Evolutionary conservation across 1,140 invertebrate species (phyloP).

Genomic region (Zaprionus ornatus): DNA sequence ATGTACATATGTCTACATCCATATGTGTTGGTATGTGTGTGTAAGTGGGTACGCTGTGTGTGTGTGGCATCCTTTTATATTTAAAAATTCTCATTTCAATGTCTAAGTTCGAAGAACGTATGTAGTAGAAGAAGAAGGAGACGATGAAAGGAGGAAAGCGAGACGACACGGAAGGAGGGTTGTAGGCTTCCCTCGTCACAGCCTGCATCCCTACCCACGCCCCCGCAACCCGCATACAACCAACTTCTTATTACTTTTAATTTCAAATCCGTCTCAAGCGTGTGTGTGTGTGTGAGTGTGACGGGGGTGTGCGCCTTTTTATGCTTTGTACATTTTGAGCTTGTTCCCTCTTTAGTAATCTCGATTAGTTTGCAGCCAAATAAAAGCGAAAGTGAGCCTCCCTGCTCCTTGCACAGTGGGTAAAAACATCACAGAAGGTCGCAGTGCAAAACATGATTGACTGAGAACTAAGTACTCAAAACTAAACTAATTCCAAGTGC

Average conservation of each 20-base stretch:
- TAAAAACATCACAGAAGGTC: not conserved
- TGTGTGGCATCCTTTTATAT: slow-evolving; percentile 76
- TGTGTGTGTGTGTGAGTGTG: slow-evolving; percentile 11
- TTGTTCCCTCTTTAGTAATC: slow-evolving; percentile 54
- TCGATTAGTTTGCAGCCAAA: slow-evolving; percentile 58
- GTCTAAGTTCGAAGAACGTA: slow-evolving; percentile 58
- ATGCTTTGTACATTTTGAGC: slow-evolving; percentile 34
- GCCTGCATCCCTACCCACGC: not conserved
- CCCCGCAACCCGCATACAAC: slow-evolving; percentile 34
- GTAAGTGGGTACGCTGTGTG: slow-evolving; percentile 38
- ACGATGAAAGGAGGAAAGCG: not conserved
- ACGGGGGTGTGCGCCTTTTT: slow-evolving; percentile 36
- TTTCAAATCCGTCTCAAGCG: slow-evolving; percentile 49
- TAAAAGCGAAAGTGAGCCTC: slow-evolving; percentile 50
- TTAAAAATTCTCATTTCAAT: slow-evolving; percentile 81
- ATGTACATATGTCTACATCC: not conserved
- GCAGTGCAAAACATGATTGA: not conserved
- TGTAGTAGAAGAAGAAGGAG: not conserved
- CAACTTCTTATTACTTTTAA: slow-evolving; percentile 83
- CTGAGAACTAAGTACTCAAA: not conserved
- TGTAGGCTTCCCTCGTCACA: not conserved
- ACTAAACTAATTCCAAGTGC: not conserved
- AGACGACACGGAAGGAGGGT: not conserved
- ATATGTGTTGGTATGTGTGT: slow-evolving; percentile 13
- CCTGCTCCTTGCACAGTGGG: slow-evolving; percentile 27